Percentiles rank a stretch among this genome's conserved stretches.
Evolutionary conservation across 2,888 invertebrate species (phyloP).

Genomic region (Machimus rusticus): DNA sequence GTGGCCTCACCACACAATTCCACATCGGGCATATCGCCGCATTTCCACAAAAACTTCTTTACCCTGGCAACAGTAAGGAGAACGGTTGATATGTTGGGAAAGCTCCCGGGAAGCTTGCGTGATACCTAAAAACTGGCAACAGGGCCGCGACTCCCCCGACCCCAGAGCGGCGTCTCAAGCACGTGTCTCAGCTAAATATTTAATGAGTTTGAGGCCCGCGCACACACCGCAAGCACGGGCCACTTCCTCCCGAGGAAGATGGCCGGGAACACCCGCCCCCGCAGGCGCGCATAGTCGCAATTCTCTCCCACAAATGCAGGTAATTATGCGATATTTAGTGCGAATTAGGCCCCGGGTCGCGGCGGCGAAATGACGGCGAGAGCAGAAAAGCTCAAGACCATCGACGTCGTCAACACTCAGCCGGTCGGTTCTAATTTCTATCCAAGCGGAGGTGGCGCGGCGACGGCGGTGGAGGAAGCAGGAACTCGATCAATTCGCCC

Average conservation of each 20-base stretch:
- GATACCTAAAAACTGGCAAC: conserved; percentile 3
- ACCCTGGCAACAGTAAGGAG: conserved; percentile 4
- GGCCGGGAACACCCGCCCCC: neutral
- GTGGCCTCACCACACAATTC: neutral
- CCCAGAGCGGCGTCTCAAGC: neutral
- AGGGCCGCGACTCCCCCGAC: neutral
- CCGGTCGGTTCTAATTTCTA: neutral
- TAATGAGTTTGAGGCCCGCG: neutral
- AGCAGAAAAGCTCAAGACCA: neutral
- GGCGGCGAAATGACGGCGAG: neutral
- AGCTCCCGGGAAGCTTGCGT: conserved; percentile 1
- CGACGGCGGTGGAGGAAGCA: neutral
- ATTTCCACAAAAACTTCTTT: neutral
- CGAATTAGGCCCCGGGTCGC: neutral
- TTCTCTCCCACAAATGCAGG: neutral
- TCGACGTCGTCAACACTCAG: neutral
- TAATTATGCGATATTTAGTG: neutral
- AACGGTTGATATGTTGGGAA: neutral
- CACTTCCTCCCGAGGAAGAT: neutral
- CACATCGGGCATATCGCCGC: neutral
- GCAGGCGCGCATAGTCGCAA: neutral
- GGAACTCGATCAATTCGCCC: neutral
- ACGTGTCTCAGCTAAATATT: neutral
- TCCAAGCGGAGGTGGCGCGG: neutral
- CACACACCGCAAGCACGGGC: neutral